phyloP scores from a whole-genome alignment of 2,797 vertebrate genomes.

The Limosa lapponica region DNA sequence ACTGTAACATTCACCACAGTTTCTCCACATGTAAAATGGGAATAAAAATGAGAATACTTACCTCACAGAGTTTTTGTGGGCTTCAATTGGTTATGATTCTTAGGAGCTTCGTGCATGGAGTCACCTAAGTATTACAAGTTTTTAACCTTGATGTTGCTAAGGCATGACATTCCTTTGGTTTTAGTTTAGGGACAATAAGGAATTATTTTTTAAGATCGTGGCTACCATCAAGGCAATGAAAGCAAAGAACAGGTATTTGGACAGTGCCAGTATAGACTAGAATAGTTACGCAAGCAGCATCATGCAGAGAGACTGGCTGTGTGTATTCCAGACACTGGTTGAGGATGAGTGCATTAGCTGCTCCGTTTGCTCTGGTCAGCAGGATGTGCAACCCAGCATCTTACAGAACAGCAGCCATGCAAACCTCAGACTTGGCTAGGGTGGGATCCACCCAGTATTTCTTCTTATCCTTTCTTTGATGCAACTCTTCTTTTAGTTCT shows the following conservation, averaged over 20 bases:
- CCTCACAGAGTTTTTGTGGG: not conserved
- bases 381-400: accelerated
- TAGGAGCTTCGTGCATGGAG: not conserved
- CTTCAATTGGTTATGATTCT: not conserved
- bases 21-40: not conserved
- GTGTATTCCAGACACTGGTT: not conserved
- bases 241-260: not conserved
- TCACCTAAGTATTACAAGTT: not conserved
- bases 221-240: not conserved
- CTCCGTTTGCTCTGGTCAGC: not conserved
- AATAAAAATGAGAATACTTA: not conserved
- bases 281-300: not conserved
- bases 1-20: not conserved
- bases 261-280: not conserved
- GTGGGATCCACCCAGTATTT: not conserved
- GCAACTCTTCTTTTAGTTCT: not conserved
- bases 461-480: not conserved
- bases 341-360: not conserved
- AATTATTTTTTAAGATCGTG: not conserved
- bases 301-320: not conserved
- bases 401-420: not conserved
- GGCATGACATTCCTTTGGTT: not conserved
- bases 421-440: not conserved
- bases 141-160: not conserved
- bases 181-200: not conserved